Evolutionary conservation across 1,140 invertebrate species (phyloP).

Genomic region (Drosophila cardini): DNA sequence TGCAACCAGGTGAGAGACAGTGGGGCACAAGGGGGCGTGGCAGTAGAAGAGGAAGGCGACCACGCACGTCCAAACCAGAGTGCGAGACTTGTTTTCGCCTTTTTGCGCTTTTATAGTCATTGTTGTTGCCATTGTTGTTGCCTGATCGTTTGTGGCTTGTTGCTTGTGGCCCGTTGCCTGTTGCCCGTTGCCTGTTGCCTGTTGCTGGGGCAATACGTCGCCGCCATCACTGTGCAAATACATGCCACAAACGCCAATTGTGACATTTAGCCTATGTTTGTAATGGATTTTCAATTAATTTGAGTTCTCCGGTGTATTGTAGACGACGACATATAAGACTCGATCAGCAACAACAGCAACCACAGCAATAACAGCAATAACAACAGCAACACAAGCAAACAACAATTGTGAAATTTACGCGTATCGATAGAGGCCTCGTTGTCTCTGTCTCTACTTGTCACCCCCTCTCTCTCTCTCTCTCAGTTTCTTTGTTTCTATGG

Average conservation of each 20-base stretch:
- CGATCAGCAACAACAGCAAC: slow-evolving; percentile 44
- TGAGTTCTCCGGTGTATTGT: slow-evolving; percentile 83
- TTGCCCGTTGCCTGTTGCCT: slow-evolving; percentile 20
- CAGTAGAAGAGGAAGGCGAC: slow-evolving; percentile 9
- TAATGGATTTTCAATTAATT: slow-evolving; percentile 84
- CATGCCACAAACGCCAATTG: slow-evolving; percentile 83
- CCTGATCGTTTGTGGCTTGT: slow-evolving; percentile 11
- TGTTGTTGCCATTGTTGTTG: slow-evolving; percentile 60
- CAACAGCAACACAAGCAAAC: slow-evolving; percentile 37
- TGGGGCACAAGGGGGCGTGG: background rate
- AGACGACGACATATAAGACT: slow-evolving; percentile 77
- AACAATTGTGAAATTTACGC: slow-evolving; percentile 81
- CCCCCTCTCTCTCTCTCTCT: background rate
- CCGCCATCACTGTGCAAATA: slow-evolving; percentile 66
- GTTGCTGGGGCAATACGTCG: slow-evolving; percentile 70
- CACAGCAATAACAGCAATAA: slow-evolving; percentile 46
- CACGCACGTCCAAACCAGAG: slow-evolving; percentile 71
- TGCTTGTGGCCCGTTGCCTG: slow-evolving; percentile 25
- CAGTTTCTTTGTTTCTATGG: slow-evolving; percentile 11
- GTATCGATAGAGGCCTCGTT: slow-evolving; percentile 58
- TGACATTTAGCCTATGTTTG: slow-evolving; percentile 84
- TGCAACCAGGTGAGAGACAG: slow-evolving; percentile 44
- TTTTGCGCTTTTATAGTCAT: slow-evolving; percentile 80
- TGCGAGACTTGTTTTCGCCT: slow-evolving; percentile 81
- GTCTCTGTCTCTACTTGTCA: background rate